A percentile compares a stretch with the other conserved stretches of the same genome.
phyloP scores from a whole-genome alignment of 23 tunicate genomes.

The Phallusia fumigata region DNA sequence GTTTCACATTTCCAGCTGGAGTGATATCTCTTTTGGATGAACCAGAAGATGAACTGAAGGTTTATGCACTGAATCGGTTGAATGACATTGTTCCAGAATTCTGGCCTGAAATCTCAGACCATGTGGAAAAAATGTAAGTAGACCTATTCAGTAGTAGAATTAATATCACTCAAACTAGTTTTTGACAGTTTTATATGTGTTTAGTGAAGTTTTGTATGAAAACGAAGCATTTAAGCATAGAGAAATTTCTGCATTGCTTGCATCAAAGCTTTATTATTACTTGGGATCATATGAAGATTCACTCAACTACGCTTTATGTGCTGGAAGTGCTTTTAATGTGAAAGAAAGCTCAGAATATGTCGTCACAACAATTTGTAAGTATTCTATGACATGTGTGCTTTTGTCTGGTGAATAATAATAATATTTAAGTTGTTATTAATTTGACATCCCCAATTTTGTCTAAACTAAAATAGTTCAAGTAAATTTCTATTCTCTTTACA shows the following conservation, averaged over 20 bases:
- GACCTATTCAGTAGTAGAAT: slow-evolving; percentile 42
- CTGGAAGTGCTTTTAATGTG: slow-evolving; percentile 75
- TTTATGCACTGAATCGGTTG: slow-evolving; percentile 87
- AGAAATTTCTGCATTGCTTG: slow-evolving; percentile 95
- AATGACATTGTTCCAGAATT: slow-evolving; percentile 94
- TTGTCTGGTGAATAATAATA: not conserved
- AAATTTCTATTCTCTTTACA: too few relatives aligned
- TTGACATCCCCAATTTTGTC: not conserved
- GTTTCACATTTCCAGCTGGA: slow-evolving; percentile 74
- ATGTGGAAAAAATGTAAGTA: slow-evolving; percentile 91
- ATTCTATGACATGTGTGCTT: not conserved
- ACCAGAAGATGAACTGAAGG: slow-evolving; percentile 90
- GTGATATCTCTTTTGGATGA: slow-evolving; percentile 93
- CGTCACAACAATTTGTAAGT: slow-evolving; percentile 90
- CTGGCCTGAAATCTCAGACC: slow-evolving; percentile 99
- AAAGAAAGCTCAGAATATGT: slow-evolving; percentile 89
- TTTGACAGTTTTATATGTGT: slow-evolving; percentile 14
- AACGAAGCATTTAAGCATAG: slow-evolving; percentile 78
- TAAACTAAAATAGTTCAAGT: too few relatives aligned
- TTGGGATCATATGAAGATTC: slow-evolving; percentile 93
- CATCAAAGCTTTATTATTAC: slow-evolving; percentile 91
- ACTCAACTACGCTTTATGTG: slow-evolving; percentile 82
- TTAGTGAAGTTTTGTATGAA: slow-evolving; percentile 81
- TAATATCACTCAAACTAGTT: too few relatives aligned
- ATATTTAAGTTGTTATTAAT: not conserved